These are phyloP conservation scores for Eumaeus atala DNA, from an alignment of 1,140 invertebrate species.

Conservation along the genomic window DNA sequence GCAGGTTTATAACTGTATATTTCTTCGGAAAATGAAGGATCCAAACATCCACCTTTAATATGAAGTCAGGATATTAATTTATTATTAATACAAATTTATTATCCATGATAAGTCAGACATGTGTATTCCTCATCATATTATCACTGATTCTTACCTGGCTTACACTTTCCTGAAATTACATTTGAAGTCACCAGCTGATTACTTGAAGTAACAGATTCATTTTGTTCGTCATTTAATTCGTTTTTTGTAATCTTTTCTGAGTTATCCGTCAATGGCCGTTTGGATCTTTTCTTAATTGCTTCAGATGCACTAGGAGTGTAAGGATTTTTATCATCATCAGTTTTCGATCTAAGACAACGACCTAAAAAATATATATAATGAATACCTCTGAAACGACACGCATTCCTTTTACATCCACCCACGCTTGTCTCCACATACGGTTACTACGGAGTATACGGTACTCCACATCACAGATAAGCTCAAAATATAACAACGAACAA, in stretches of 20 bases:
- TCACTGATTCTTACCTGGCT: conserved; percentile 40
- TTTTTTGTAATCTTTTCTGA: neutral
- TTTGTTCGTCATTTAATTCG: neutral
- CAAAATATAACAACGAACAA: no score
- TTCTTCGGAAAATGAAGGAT: conserved; percentile 59
- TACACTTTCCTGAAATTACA: conserved; percentile 51
- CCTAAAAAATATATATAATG: conserved; percentile 34
- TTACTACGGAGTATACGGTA: no score
- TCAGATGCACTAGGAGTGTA: conserved; percentile 27
- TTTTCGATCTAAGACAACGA: conserved; percentile 35
- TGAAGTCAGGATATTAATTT: no score
- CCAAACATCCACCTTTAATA: conserved; percentile 52
- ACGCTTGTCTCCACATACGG: no score
- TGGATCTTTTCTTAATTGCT: conserved; percentile 12
- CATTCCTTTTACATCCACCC: no score
- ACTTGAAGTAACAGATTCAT: conserved; percentile 3
- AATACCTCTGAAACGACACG: no score
- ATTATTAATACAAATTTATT: no score
- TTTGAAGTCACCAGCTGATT: conserved; percentile 22
- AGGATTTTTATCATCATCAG: conserved; percentile 35
- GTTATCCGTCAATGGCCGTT: neutral
- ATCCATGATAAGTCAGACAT: conserved; percentile 10
- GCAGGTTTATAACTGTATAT: conserved; percentile 41
- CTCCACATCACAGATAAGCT: no score
- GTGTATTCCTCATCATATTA: neutral